Conservation (phyloP, 2,888 invertebrate species). For the Tholera decimalis region DNA sequence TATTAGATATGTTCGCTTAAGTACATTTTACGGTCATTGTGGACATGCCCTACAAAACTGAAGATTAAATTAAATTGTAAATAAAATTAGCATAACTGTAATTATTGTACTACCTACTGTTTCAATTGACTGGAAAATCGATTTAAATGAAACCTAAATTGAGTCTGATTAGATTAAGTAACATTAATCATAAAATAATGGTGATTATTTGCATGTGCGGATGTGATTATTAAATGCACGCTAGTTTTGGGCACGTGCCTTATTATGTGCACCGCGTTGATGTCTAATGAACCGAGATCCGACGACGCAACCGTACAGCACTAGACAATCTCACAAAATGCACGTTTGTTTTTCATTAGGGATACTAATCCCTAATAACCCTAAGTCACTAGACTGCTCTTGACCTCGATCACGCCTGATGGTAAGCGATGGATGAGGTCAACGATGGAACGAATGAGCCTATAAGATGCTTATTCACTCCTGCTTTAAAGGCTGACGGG, state of each 20-base stretch:
- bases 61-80: constrained; percentile 50
- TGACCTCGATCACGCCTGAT: too few species aligned
- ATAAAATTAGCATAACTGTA: constrained; percentile 52
- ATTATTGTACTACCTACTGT: constrained; percentile 38
- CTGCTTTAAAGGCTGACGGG: too few species aligned
- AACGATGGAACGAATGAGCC: too few species aligned
- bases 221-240: constrained; percentile 29
- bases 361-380: too few species aligned
- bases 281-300: constrained; percentile 62
- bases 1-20: constrained; percentile 34
- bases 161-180: constrained; percentile 15
- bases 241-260: constrained; percentile 11
- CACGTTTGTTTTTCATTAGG: too few species aligned
- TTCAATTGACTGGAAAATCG: constrained; percentile 42
- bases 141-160: constrained; percentile 36
- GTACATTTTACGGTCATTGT: constrained; percentile 48
- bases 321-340: not conserved
- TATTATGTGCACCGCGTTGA: constrained; percentile 65
- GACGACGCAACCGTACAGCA: not conserved
- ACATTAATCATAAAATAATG: constrained; percentile 25
- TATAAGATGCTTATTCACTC: too few species aligned
- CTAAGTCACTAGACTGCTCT: too few species aligned
- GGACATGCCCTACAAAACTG: constrained; percentile 42
- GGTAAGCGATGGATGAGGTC: too few species aligned
- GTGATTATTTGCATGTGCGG: constrained; percentile 12